Evolutionary conservation across 2,797 vertebrate species (phyloP), one percentile per base, ranked within the genome.

Genomic region (Betta splendens): DNA sequence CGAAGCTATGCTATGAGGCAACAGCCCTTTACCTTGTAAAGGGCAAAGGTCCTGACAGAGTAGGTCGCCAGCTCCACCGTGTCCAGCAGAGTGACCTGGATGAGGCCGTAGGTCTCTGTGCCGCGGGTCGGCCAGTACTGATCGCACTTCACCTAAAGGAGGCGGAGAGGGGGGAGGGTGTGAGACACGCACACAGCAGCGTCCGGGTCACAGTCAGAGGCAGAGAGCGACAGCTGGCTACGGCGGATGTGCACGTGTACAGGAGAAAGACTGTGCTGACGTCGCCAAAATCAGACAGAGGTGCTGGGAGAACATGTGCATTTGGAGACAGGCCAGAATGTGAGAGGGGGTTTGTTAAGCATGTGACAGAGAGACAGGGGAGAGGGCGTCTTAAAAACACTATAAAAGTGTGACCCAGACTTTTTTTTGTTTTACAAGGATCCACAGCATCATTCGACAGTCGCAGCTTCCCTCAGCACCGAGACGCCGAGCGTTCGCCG

Each of bases 11-110:
- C 49, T 25, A 16, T 31, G 46, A 64, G 31, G 37, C 46, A 51
- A 47, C n/a, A n/a, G n/a, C n/a, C n/a, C n/a, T n/a, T n/a, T 92
- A 98, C 97, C 96, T 98, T 98, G 88, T 96, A 96, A 80, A 99
- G 95, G 84, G 97, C 95, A 71, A 98, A 98, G 43, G 97, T 99
- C 81, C 96, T 92, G 84, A 98, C 96, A 39, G 96, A 98, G 64
- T 99, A 99, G 0, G 96, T 97, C 56, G 97, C 97, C 79, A 99
- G 85, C 84, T 99, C 97, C 85, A 98, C 95, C 0, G 96, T 99
- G 83, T 99, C 97, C 38, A 97, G 89, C 69, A 98, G 91, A 2
- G 95, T 97, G 77, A 99, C 95, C 81, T 98, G 97, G 78, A 98
- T 95, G 61, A 98, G 87, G 46, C 97, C 97, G 0, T 98, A 97